phyloP scores from a whole-genome alignment of 1,140 invertebrate genomes.

The Coenobita brevimanus region DNA sequence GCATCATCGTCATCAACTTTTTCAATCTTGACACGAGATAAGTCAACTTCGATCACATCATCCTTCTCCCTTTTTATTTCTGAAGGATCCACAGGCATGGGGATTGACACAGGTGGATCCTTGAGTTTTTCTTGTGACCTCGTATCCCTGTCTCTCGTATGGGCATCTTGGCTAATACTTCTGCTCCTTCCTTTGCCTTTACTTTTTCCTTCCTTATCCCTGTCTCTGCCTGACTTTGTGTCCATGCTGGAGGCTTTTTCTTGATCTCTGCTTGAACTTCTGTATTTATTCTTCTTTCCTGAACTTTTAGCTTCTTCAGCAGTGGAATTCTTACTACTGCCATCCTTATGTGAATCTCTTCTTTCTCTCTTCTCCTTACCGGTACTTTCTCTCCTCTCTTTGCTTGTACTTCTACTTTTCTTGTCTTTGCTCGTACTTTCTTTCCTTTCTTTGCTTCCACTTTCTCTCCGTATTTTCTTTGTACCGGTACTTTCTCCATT shows the following conservation, averaged over 20 bases:
- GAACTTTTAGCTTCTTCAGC: too few relatives aligned
- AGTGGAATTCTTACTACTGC: too few relatives aligned
- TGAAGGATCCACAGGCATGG: constrained; percentile 48
- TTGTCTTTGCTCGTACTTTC: too few relatives aligned
- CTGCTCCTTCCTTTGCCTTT: constrained; percentile 1
- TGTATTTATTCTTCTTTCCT: background rate
- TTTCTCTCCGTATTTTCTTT: too few relatives aligned
- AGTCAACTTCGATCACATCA: background rate
- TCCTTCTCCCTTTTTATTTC: constrained; percentile 55
- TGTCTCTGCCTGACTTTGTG: background rate
- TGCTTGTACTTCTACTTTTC: too few relatives aligned
- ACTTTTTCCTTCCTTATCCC: background rate
- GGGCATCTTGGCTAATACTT: background rate
- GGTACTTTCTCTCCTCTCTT: too few relatives aligned
- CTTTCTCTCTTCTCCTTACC: background rate
- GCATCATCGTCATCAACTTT: background rate
- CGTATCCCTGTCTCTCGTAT: background rate
- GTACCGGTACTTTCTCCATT: too few relatives aligned
- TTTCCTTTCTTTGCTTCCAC: too few relatives aligned
- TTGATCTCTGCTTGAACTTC: constrained; percentile 53
- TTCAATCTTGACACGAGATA: constrained; percentile 49
- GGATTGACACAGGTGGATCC: constrained; percentile 6
- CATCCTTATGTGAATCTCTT: background rate
- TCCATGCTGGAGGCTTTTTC: constrained; percentile 53
- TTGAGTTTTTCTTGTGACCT: background rate